Percentiles rank a stretch among this genome's conserved stretches.
These are phyloP conservation scores for Serripes groenlandicus DNA, from an alignment of 2,888 invertebrate genomes.

Conservation along the genomic window DNA sequence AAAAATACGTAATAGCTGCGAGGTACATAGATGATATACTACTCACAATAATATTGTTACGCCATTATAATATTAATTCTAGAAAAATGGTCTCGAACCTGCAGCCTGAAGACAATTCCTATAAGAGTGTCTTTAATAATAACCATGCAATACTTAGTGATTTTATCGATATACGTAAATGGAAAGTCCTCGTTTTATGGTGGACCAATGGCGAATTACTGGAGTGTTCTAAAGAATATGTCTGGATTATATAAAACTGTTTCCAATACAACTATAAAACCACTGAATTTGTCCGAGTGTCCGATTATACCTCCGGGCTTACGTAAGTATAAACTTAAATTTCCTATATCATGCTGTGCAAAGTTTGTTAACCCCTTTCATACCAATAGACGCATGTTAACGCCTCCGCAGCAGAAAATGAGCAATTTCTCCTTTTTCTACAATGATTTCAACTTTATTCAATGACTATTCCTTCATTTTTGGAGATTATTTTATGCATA, in stretches of 20 bases:
- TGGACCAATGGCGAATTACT: background rate
- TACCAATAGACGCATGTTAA: too few species aligned
- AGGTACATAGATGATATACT: too few species aligned
- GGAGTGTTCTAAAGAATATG: background rate
- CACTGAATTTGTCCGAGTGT: constrained; percentile 5
- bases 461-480: too few species aligned
- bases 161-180: constrained; percentile 27
- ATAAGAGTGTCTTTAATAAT: constrained; percentile 33
- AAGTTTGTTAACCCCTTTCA: too few species aligned
- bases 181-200: background rate
- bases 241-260: background rate
- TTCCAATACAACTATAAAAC: background rate
- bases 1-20: too few species aligned
- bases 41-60: too few species aligned
- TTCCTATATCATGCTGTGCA: too few species aligned
- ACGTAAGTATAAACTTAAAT: too few species aligned
- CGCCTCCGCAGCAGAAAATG: too few species aligned
- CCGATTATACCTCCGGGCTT: constrained; percentile 21
- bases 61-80: constrained; percentile 1
- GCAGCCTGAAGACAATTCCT: constrained; percentile 25
- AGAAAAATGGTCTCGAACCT: constrained; percentile 12
- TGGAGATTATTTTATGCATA: too few species aligned
- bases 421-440: too few species aligned
- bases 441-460: too few species aligned
- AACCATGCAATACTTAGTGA: constrained; percentile 48